Evolutionary conservation across 2,797 vertebrate genomes (phyloP).

Genomic region (Rhodeus uyekii): DNA sequence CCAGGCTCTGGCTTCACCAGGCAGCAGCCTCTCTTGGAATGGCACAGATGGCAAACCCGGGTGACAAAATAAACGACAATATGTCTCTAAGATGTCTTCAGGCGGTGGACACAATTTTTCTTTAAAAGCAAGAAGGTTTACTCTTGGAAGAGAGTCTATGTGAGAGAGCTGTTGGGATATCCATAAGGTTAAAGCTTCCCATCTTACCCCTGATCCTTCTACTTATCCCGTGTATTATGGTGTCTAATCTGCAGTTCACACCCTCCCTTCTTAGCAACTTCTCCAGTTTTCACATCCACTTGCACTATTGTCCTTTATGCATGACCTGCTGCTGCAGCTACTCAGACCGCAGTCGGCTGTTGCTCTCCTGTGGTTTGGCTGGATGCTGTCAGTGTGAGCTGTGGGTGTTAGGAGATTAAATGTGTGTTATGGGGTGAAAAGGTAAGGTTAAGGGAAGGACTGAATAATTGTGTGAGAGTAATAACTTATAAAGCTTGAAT

Average conservation of each 20-base stretch:
- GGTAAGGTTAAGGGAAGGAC: slow-evolving; percentile 10
- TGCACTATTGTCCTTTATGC: slow-evolving; percentile 55
- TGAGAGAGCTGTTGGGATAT: slow-evolving; percentile 4
- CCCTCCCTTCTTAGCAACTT: slow-evolving; percentile 18
- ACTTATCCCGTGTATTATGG: not conserved
- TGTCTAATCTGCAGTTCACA: not conserved
- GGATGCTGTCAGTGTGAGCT: slow-evolving; percentile 12
- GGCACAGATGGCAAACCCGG: slow-evolving; percentile 84
- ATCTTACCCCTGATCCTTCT: not conserved
- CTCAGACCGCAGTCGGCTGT: slow-evolving; percentile 35
- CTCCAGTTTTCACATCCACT: slow-evolving; percentile 38
- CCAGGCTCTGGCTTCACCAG: slow-evolving; percentile 63
- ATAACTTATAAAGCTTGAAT: not conserved
- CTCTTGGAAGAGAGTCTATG: not conserved
- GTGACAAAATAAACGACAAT: slow-evolving; percentile 79
- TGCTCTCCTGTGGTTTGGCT: slow-evolving; percentile 44
- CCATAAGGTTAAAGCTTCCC: not conserved
- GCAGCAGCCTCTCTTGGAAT: slow-evolving; percentile 71
- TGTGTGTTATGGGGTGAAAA: slow-evolving; percentile 20
- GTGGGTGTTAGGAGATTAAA: slow-evolving; percentile 30
- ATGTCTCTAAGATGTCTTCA: slow-evolving; percentile 79
- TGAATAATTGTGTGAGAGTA: slow-evolving; percentile 1
- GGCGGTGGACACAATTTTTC: slow-evolving; percentile 74
- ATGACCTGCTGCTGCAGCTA: slow-evolving; percentile 47
- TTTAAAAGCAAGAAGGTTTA: slow-evolving; percentile 69